Percentiles rank a stretch among this genome's conserved stretches.
Evolutionary conservation across 2,113 vertebrate species (phyloP).

Genomic region (Limnothrissa miodon): DNA sequence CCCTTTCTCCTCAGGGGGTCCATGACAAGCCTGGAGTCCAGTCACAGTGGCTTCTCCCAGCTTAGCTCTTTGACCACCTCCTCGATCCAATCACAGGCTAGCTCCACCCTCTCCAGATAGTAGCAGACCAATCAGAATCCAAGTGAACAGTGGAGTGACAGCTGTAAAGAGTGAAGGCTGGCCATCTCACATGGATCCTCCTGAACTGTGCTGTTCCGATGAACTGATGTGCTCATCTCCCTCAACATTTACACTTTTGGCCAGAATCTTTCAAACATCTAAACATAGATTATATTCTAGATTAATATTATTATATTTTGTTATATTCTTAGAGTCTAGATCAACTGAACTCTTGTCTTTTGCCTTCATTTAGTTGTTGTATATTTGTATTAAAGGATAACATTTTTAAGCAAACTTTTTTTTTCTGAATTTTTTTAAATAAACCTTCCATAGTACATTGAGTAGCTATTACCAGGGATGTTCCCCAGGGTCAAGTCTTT

Average conservation of each 20-base stretch:
- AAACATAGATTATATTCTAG: not conserved
- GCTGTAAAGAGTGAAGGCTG: too few species aligned
- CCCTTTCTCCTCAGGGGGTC: conserved; percentile 77
- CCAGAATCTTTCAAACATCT: not conserved
- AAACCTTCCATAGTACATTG: too few species aligned
- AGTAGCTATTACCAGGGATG: too few species aligned
- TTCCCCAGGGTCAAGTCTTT: too few species aligned
- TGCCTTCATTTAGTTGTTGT: not conserved
- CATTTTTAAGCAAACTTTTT: not conserved
- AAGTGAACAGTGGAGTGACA: not conserved
- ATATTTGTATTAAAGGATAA: not conserved
- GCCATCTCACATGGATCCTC: too few species aligned
- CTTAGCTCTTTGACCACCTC: conserved; percentile 90
- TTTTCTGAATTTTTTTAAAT: not conserved
- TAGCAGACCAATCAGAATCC: conserved; percentile 19
- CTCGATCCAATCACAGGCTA: conserved; percentile 87
- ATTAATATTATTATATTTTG: too few species aligned
- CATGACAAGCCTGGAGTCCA: conserved; percentile 95
- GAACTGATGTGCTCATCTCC: too few species aligned
- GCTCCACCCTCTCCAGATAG: conserved; percentile 93
- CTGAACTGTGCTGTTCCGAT: too few species aligned
- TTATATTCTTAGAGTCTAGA: too few species aligned
- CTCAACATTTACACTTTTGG: not conserved
- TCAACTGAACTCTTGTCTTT: not conserved
- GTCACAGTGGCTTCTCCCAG: conserved; percentile 96